Percentiles rank a stretch among this genome's conserved stretches.
These are phyloP conservation scores for Battus philenor DNA, from an alignment of 1,140 invertebrate species.

Conservation along the genomic window DNA sequence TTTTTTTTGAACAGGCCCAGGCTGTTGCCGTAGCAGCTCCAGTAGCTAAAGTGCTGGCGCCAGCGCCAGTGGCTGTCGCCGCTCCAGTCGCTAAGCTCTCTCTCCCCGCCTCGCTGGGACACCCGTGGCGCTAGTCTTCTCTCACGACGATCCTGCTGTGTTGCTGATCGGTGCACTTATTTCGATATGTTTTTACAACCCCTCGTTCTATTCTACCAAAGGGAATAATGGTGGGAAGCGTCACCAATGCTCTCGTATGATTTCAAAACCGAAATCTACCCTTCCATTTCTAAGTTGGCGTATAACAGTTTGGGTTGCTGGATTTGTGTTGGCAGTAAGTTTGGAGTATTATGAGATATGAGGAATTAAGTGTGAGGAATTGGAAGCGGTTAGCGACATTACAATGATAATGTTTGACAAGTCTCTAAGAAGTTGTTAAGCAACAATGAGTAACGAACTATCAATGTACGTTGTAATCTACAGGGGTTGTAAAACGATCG, in stretches of 20 bases:
- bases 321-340: too few relatives aligned
- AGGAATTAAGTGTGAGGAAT: too few relatives aligned
- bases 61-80: constrained; percentile 49
- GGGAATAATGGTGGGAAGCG: constrained; percentile 15
- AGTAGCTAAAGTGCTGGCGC: constrained; percentile 49
- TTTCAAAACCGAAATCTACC: neutral
- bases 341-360: too few relatives aligned
- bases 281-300: constrained; percentile 3
- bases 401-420: too few relatives aligned
- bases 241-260: constrained; percentile 12
- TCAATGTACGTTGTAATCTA: too few relatives aligned
- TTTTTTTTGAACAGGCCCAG: constrained; percentile 30
- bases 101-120: constrained; percentile 43
- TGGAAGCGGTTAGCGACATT: too few relatives aligned
- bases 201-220: constrained; percentile 4
- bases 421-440: too few relatives aligned
- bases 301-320: neutral
- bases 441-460: too few relatives aligned
- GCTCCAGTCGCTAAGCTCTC: constrained; percentile 41
- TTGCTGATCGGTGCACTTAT: constrained; percentile 31
- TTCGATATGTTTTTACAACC: constrained; percentile 2
- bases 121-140: constrained; percentile 62
- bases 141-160: constrained; percentile 23
- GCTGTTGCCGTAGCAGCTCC: constrained; percentile 29
- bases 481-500: constrained; percentile 17